These are phyloP conservation scores for Alosa alosa DNA, from an alignment of 2,113 vertebrate species.

Conservation along the genomic window DNA sequence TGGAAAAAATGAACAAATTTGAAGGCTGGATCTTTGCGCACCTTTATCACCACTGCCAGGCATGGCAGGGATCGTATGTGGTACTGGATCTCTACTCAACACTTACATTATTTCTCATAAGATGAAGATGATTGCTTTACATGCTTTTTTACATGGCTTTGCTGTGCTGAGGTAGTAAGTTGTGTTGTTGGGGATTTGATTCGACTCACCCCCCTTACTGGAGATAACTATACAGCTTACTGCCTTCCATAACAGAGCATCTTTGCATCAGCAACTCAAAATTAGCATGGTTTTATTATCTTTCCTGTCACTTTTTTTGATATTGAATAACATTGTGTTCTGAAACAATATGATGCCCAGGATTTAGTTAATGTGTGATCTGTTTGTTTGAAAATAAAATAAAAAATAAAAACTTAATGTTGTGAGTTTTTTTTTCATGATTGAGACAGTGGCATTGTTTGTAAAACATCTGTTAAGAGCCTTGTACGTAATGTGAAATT, in stretches of 20 bases:
- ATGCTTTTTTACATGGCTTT: slow-evolving; percentile 37
- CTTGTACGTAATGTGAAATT: too few species aligned
- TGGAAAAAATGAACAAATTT: not conserved
- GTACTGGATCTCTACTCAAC: not conserved
- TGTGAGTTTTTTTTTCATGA: not conserved
- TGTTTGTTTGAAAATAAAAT: not conserved
- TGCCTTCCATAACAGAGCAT: slow-evolving; percentile 74
- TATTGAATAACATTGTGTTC: not conserved
- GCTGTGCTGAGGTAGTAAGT: slow-evolving; percentile 81
- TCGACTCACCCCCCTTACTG: slow-evolving; percentile 69
- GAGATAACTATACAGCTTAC: slow-evolving; percentile 87
- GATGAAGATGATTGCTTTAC: not conserved
- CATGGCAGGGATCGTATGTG: too few species aligned
- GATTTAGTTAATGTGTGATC: not conserved
- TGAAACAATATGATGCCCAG: not conserved
- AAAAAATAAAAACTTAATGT: not conserved
- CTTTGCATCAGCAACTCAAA: not conserved
- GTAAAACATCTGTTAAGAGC: not conserved
- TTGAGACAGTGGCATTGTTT: not conserved
- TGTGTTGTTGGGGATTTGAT: slow-evolving; percentile 82
- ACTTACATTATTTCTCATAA: not conserved
- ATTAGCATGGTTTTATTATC: not conserved
- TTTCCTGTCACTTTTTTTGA: not conserved
- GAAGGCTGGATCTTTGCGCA: not conserved
- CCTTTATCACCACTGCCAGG: not conserved